Percentiles rank a stretch among this genome's conserved stretches.
Conservation (phyloP, 1,140 invertebrate genomes). For the Acromyrmex heyeri region DNA sequence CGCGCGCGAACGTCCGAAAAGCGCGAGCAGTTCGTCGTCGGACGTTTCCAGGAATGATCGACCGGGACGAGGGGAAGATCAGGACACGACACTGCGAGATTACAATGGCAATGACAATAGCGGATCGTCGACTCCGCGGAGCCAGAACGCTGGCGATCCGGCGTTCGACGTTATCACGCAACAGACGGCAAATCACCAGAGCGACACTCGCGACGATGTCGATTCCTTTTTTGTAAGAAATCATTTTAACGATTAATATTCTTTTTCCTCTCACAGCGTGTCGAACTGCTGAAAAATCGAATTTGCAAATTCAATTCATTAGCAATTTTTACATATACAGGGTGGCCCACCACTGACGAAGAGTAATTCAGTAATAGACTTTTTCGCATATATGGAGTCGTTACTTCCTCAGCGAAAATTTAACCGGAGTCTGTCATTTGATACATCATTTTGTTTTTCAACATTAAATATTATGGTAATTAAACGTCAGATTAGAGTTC, state of each 20-base stretch:
- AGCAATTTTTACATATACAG: slow-evolving; percentile 40
- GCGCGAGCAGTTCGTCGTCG: slow-evolving; percentile 66
- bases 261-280: neutral
- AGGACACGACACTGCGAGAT: slow-evolving; percentile 26
- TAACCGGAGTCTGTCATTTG: slow-evolving; percentile 18
- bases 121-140: slow-evolving; percentile 65
- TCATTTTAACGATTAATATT: neutral
- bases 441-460: slow-evolving; percentile 40
- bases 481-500: slow-evolving; percentile 24
- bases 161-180: slow-evolving; percentile 78
- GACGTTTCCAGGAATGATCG: slow-evolving; percentile 49
- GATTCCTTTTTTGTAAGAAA: slow-evolving; percentile 73
- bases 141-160: slow-evolving; percentile 65
- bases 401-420: slow-evolving; percentile 15
- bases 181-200: slow-evolving; percentile 62
- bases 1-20: slow-evolving; percentile 10
- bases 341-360: neutral
- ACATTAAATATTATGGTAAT: slow-evolving; percentile 46
- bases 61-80: slow-evolving; percentile 8
- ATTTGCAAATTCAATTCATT: no score
- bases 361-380: slow-evolving; percentile 23
- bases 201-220: slow-evolving; percentile 43
- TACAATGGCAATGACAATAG: slow-evolving; percentile 67
- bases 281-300: neutral
- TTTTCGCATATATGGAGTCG: slow-evolving; percentile 46